Conservation (phyloP, 1,140 invertebrate genomes). For the Papilio machaon region DNA sequence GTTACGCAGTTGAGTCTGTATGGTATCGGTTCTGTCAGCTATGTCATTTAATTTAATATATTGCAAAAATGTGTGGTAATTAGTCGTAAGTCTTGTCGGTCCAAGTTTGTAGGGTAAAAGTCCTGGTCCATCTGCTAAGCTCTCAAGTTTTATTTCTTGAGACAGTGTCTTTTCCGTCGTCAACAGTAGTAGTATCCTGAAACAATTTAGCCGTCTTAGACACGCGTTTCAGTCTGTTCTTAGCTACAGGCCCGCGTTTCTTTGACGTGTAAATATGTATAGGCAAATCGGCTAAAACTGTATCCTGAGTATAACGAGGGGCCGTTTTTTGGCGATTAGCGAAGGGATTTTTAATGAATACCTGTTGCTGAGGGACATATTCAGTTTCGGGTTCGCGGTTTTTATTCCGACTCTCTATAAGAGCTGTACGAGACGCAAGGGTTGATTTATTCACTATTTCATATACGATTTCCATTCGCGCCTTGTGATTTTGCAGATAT, state of each 20-base stretch:
- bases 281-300: too few relatives aligned
- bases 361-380: too few relatives aligned
- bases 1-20: too few relatives aligned
- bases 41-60: slow-evolving; percentile 36
- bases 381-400: too few relatives aligned
- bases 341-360: too few relatives aligned
- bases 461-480: too few relatives aligned
- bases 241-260: too few relatives aligned
- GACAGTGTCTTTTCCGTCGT: slow-evolving; percentile 19
- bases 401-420: not conserved
- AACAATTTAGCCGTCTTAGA: slow-evolving; percentile 40
- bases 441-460: not conserved
- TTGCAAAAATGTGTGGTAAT: not conserved
- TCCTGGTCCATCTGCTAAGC: slow-evolving; percentile 33
- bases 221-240: not conserved
- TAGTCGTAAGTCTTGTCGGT: slow-evolving; percentile 32
- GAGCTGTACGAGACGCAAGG: not conserved
- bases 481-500: too few relatives aligned
- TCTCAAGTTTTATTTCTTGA: slow-evolving; percentile 39
- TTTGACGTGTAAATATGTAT: too few relatives aligned
- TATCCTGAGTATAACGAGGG: too few relatives aligned
- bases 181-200: slow-evolving; percentile 37
- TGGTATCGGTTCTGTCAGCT: not conserved
- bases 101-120: slow-evolving; percentile 37
- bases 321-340: too few relatives aligned